These are phyloP conservation scores for Pseudorhiza aurosa DNA, from an alignment of 30 jellyfish, hydroid and myxozoan species.

Conservation along the genomic window DNA sequence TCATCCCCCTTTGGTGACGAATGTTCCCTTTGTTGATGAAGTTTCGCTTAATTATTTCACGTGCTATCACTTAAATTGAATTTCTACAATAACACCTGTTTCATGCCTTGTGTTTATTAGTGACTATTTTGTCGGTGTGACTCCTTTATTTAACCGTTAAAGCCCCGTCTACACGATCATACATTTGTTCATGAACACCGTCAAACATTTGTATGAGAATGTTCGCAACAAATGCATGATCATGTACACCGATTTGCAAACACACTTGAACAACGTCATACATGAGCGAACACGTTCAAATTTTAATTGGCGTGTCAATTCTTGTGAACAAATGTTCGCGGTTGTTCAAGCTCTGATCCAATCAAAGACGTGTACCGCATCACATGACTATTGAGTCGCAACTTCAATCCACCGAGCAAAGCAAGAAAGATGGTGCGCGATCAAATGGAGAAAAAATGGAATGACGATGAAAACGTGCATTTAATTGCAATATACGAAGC, in stretches of 20 bases:
- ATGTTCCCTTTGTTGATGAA: background rate
- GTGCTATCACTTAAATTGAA: background rate
- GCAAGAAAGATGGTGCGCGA: background rate
- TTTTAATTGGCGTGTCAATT: conserved; percentile 9
- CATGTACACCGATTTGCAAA: conserved; percentile 12
- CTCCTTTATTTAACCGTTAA: too few species aligned
- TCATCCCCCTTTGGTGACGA: background rate
- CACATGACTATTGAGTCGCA: background rate
- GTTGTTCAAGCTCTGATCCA: conserved; percentile 9
- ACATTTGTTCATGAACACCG: conserved; percentile 22
- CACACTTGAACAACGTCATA: conserved; percentile 24
- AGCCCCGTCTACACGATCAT: conserved; percentile 44
- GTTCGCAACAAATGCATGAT: conserved; percentile 17
- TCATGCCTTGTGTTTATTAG: too few species aligned
- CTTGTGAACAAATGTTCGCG: conserved; percentile 29
- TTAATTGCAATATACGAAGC: background rate
- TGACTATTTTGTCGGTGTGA: too few species aligned
- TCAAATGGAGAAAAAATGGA: background rate
- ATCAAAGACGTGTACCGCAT: background rate
- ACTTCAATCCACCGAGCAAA: background rate
- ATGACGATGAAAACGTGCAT: background rate
- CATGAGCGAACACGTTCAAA: conserved; percentile 27
- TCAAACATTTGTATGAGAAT: conserved; percentile 13
- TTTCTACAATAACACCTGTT: background rate
- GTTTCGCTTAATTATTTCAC: background rate